Evolutionary conservation across 2,797 vertebrate species (phyloP).

Genomic region (Mionectes olivaceus): DNA sequence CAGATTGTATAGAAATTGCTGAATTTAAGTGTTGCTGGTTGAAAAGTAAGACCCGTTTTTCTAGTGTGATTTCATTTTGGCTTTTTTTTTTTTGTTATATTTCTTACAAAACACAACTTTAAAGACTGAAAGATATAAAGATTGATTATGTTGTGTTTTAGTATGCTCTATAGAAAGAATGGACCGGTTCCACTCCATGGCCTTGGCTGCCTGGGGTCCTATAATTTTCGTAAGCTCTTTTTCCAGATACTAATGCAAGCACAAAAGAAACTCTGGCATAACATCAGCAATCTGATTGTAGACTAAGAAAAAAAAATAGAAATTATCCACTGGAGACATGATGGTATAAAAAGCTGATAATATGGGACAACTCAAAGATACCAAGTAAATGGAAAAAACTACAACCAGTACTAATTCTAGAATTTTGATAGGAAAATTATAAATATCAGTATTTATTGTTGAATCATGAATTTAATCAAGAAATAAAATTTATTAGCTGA

Average conservation of each 20-base stretch:
- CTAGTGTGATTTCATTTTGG: background rate
- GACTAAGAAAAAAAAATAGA: background rate
- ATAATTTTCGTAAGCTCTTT: background rate
- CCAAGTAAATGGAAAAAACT: background rate
- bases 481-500: conserved; percentile 7
- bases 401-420: background rate
- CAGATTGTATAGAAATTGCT: background rate
- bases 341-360: background rate
- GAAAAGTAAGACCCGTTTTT: background rate
- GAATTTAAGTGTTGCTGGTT: background rate
- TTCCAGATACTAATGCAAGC: background rate
- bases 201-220: background rate
- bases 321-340: background rate
- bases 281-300: background rate
- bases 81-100: background rate
- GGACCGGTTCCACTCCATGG: background rate
- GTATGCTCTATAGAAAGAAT: background rate
- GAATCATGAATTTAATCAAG: conserved; percentile 30
- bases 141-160: background rate
- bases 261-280: background rate
- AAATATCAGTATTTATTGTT: conserved; percentile 37
- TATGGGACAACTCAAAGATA: background rate
- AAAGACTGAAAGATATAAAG: background rate
- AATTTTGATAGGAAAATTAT: conserved; percentile 15
- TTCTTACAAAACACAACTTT: background rate